Evolutionary conservation across 2,113 vertebrate species (phyloP).

Genomic region (Pelodiscus sinensis): DNA sequence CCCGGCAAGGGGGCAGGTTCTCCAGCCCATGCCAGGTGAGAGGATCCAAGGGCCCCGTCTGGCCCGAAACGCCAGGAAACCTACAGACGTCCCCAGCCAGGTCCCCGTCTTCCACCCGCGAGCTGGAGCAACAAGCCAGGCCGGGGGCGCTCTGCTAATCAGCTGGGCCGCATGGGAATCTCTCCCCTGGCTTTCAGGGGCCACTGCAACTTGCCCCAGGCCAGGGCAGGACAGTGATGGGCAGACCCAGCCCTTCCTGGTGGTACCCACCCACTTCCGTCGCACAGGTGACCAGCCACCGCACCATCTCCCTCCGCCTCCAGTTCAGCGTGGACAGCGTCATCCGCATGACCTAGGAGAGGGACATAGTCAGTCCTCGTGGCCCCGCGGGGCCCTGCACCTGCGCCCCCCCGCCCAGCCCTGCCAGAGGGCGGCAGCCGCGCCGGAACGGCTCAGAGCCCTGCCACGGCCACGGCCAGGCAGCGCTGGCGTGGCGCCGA

Average conservation of each 20-base stretch:
- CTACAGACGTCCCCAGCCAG: not conserved
- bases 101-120: no score
- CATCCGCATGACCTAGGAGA: conserved; percentile 95
- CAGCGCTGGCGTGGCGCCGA: no score
- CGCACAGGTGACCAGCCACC: conserved; percentile 98
- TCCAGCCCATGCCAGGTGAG: not conserved
- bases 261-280: conserved; percentile 95
- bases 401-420: not conserved
- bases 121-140: no score
- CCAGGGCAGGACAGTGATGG: not conserved
- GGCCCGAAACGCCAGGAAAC: not conserved
- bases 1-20: not conserved
- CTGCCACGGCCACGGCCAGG: no score
- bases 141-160: no score
- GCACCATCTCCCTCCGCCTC: conserved; percentile 98
- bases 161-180: no score
- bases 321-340: conserved; percentile 98
- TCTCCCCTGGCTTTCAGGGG: no score
- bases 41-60: not conserved
- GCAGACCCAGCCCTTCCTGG: accelerated
- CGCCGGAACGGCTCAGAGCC: no score
- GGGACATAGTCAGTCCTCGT: not conserved
- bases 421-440: no score
- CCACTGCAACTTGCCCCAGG: not conserved
- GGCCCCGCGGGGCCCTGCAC: accelerated